Evolutionary conservation across 1,140 invertebrate genomes (phyloP).

Genomic region (Stegodyphus dumicola): DNA sequence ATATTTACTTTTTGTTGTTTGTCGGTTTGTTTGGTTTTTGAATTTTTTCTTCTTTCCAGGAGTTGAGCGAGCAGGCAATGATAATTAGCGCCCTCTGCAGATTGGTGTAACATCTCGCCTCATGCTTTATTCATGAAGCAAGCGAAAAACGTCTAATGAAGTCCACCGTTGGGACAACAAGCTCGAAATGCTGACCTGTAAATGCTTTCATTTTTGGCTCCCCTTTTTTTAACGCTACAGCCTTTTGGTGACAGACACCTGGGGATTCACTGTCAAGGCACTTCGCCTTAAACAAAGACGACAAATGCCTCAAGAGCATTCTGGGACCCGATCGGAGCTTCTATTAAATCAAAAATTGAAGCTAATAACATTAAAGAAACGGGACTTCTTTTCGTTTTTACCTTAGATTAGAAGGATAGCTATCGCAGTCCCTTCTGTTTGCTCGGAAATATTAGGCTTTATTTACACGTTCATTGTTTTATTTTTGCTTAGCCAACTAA

Average conservation of each 20-base stretch:
- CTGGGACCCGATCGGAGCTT: constrained; percentile 14
- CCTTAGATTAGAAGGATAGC: constrained; percentile 17
- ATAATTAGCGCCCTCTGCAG: constrained; percentile 57
- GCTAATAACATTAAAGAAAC: constrained; percentile 61
- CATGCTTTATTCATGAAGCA: constrained; percentile 58
- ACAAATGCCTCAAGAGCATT: constrained; percentile 38
- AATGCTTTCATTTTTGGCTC: constrained; percentile 58
- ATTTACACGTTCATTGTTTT: constrained; percentile 54
- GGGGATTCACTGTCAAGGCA: constrained; percentile 55
- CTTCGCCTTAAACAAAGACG: constrained; percentile 57
- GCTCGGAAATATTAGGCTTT: constrained; percentile 59
- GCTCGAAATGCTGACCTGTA: constrained; percentile 53
- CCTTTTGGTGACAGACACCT: constrained; percentile 57
- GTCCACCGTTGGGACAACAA: constrained; percentile 33
- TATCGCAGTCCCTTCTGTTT: constrained; percentile 42
- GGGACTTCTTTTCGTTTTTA: constrained; percentile 24
- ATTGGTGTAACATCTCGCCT: constrained; percentile 23
- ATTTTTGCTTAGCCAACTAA: constrained; percentile 41
- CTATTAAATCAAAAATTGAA: constrained; percentile 61
- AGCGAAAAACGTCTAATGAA: constrained; percentile 55
- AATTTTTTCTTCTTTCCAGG: constrained; percentile 12
- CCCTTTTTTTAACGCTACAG: constrained; percentile 36
- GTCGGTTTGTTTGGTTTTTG: constrained; percentile 49
- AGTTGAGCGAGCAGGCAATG: constrained; percentile 27
- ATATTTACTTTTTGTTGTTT: constrained; percentile 60